Base-by-base conservation (phyloP, 2,888 invertebrate species). In the Cataglyphis altisquamis region DNA sequence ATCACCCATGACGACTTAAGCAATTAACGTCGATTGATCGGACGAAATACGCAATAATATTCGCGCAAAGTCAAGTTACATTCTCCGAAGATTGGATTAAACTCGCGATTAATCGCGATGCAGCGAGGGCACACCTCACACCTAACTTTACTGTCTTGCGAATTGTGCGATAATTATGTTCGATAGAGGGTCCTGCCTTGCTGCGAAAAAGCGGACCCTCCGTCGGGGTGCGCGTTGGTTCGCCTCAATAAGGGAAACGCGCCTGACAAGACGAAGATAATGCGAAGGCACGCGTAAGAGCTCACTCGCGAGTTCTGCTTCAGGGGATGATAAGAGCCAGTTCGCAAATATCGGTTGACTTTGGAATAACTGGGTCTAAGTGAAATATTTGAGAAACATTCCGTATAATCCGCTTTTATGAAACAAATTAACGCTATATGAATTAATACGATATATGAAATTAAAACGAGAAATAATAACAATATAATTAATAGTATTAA, bases 201-300 rank as follows among this genome's bases (percentile, higher is more conserved):
- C 29, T 72, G 39, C 60, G 36, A 52, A 62, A 64, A 73, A 80
- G 57, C 68, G 39, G 32, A 15, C 62, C 18, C 12, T 68, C 63
- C 66, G 66, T 66, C 52, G 36, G 41, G 36, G 15, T 52, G 25
- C 39, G 62, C 82, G 83, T 86, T 78, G 77, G 67, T 39, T 80
- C 85, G 86, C 89, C 89, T 88, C 87, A 89, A 90, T 91, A 87
- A 90, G 89, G 85, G 85, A 85, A 86, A 91, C 87, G 70, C 89
- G 86, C 83, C 82, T 85, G 87, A 84, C 87, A 84, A 87, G 88
- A 90, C 86, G 78, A 81, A 86, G 87, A 90, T 90, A 91, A 86
- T 87, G 63, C 36, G 75, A 32, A 74, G 82, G 86, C 52, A 41
- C 36, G 68, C 66, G 32, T 25, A 63, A 72, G n/a, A n/a, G 52